Percentiles rank a stretch among this genome's conserved stretches.
phyloP scores from a whole-genome alignment of 2,888 invertebrate species.

The Villa cingulata region DNA sequence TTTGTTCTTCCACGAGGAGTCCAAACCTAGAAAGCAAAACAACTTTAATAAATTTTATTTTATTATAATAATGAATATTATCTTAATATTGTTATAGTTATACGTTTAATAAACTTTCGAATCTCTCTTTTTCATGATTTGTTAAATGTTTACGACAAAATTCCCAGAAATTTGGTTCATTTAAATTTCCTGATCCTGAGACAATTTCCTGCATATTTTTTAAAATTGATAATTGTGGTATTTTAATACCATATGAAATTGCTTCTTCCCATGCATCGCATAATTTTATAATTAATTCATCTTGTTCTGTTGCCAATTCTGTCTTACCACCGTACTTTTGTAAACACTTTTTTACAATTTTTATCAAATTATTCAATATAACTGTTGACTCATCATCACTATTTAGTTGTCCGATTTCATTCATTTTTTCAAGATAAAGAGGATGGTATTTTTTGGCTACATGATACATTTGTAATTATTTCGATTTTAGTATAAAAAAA shows the following conservation, averaged over 20 bases:
- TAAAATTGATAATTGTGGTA: constrained; percentile 39
- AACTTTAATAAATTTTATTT: too few species aligned
- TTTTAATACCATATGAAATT: constrained; percentile 62
- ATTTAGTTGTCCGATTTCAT: neutral
- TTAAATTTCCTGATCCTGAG: constrained; percentile 34
- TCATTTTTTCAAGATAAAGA: neutral
- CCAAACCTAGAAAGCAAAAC: constrained; percentile 38
- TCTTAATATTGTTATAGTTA: neutral
- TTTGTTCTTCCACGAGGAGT: constrained; percentile 47
- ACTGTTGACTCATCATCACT: neutral
- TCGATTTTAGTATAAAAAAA: too few species aligned
- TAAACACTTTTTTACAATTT: constrained; percentile 45
- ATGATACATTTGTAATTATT: neutral
- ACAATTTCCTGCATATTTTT: constrained; percentile 64
- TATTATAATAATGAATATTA: too few species aligned
- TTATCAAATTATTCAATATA: constrained; percentile 27
- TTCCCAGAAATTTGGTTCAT: constrained; percentile 55
- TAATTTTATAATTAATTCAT: constrained; percentile 41
- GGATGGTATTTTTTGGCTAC: neutral
- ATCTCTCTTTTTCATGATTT: constrained; percentile 77
- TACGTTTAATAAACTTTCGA: constrained; percentile 49
- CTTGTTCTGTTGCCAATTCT: constrained; percentile 82
- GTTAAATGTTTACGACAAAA: constrained; percentile 67
- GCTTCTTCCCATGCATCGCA: constrained; percentile 65
- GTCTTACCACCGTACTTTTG: constrained; percentile 74